Evolutionary conservation across 2,113 vertebrate species (phyloP).

Genomic region (Hiodon tergisus): DNA sequence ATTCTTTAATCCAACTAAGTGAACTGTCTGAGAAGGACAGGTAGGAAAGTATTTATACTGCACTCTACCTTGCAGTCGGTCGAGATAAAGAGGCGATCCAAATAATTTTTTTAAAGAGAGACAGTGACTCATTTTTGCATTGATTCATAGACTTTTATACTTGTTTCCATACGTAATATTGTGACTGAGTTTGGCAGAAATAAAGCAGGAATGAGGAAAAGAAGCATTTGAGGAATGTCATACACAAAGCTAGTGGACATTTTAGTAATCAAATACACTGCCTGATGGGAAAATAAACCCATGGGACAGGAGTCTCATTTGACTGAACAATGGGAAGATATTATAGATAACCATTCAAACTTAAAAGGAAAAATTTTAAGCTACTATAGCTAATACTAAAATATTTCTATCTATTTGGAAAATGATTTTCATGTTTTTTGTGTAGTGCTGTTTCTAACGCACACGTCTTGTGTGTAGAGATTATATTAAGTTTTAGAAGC

Average conservation of each 20-base stretch:
- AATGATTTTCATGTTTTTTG: neutral
- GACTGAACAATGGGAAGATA: too few species aligned
- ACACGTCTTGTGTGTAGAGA: neutral
- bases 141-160: too few species aligned
- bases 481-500: neutral
- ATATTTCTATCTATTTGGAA: neutral
- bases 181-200: too few species aligned
- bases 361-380: too few species aligned
- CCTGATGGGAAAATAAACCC: too few species aligned
- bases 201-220: too few species aligned
- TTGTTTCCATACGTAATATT: too few species aligned
- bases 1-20: slow-evolving; percentile 35
- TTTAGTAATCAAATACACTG: too few species aligned
- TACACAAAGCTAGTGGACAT: too few species aligned
- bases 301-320: too few species aligned
- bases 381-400: neutral
- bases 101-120: neutral
- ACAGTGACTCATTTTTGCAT: neutral
- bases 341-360: too few species aligned
- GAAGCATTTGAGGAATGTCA: too few species aligned
- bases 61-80: neutral
- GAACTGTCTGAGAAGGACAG: slow-evolving; percentile 19
- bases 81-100: slow-evolving; percentile 1
- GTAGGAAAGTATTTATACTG: neutral
- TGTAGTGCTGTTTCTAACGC: neutral